Conservation (phyloP, 1,140 invertebrate genomes). For the Kradibia gibbosae region DNA sequence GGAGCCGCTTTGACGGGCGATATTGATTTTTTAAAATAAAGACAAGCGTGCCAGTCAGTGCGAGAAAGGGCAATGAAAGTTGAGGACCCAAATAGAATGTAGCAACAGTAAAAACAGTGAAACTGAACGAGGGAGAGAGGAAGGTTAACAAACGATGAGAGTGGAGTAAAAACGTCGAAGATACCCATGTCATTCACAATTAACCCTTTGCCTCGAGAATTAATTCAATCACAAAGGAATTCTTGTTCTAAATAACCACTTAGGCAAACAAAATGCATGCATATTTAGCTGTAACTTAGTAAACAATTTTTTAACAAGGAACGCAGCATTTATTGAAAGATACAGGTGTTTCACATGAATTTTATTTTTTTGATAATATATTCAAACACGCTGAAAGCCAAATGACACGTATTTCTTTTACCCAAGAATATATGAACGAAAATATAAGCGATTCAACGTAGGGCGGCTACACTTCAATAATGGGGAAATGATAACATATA, state of each 20-base stretch:
- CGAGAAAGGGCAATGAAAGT: constrained; percentile 45
- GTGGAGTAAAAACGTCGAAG: constrained; percentile 49
- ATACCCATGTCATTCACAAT: constrained; percentile 6
- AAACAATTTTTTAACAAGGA: neutral
- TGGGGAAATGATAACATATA: too few species aligned
- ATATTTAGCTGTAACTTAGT: neutral
- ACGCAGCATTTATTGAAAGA: neutral
- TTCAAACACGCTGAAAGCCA: too few species aligned
- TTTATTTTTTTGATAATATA: too few species aligned
- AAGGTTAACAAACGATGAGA: constrained; percentile 52
- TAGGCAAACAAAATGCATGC: neutral
- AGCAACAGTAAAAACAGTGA: neutral
- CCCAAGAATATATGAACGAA: too few species aligned
- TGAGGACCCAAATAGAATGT: constrained; percentile 30
- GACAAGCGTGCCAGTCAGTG: constrained; percentile 20
- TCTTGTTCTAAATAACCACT: neutral
- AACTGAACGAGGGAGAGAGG: neutral
- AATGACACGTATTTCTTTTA: too few species aligned
- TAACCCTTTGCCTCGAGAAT: constrained; percentile 13
- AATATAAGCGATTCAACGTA: too few species aligned
- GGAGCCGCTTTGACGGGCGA: constrained; percentile 36
- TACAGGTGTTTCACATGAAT: too few species aligned
- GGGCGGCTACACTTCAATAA: too few species aligned
- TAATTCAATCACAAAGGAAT: neutral
- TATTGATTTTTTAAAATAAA: constrained; percentile 48